Base-by-base conservation (phyloP, 2,888 invertebrate species). In the Apotomis betuletana region DNA sequence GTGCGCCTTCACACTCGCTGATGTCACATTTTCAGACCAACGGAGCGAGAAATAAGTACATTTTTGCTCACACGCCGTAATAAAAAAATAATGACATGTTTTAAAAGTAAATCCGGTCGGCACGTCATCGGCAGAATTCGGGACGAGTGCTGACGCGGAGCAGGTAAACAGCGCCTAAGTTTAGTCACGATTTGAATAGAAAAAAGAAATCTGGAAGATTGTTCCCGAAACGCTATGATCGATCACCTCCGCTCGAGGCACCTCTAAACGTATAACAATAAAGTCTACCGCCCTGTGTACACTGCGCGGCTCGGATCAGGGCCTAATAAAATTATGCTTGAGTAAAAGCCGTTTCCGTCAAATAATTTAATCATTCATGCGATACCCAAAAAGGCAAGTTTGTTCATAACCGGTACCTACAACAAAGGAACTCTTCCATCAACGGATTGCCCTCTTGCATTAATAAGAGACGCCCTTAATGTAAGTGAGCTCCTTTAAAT, bases 11-110 rank as follows among this genome's bases (percentile, higher is more conserved):
- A 87, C 91, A 89, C 89, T 84, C 83, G 87, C 90, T 89, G 90
- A 91, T 90, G 91, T 91, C 93, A 92, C 91, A 91, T 93, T 92
- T 90, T 91, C 93, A 90, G 91, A 84, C 83, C 93, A 93, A 77
- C 90, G 93, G 92, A 93, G 92, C 93, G 92, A 85, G 90, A 91
- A 92, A 93, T 93, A 93, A 92, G 92, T 91, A 93, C 92, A 92
- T 92, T 90, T 90, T 92, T 92, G 90, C 90, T 89, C 90, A 85
- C 85, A 86, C 87, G 86, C 86, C 85, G 87, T 90, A 88, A 90
- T 90, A 90, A 91, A 92, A 90, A 90, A 90, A 91, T 91, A 90
- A 92, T 91, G 90, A 90, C 88, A 83, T 89, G 88, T 90, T 90
- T 90, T 90, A 88, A 90, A 90, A 89, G 89, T 88, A 89, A 90